Conservation (phyloP, 92 coral and sea anemone species). For the Phymanthus crucifer region DNA sequence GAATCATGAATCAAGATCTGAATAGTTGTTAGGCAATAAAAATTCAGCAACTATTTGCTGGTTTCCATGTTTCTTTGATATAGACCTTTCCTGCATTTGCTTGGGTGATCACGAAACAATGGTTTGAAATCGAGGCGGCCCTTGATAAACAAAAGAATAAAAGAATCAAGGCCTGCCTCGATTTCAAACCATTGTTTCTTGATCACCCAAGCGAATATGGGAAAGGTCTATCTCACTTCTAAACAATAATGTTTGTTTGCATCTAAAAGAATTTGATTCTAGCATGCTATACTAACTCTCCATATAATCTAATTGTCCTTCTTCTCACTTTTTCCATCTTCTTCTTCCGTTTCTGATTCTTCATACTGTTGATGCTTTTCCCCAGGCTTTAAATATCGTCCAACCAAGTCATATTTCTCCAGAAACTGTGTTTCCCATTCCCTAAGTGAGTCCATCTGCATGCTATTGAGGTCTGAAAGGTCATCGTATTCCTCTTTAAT, state of each 20-base stretch:
- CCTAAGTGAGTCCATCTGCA: slow-evolving; percentile 93
- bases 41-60: too few species aligned
- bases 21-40: too few species aligned
- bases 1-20: too few species aligned
- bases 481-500: slow-evolving; percentile 91
- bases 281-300: not conserved
- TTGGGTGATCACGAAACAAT: too few species aligned
- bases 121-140: too few species aligned
- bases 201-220: too few species aligned
- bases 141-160: too few species aligned
- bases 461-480: slow-evolving; percentile 91
- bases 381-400: slow-evolving; percentile 85
- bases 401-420: slow-evolving; percentile 93
- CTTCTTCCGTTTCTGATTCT: slow-evolving; percentile 95
- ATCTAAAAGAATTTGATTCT: not conserved
- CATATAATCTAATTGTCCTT: slow-evolving; percentile 52
- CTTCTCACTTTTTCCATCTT: slow-evolving; percentile 71
- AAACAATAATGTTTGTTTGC: too few species aligned
- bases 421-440: slow-evolving; percentile 98
- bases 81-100: too few species aligned
- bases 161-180: too few species aligned
- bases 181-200: too few species aligned
- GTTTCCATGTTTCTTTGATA: too few species aligned
- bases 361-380: slow-evolving; percentile 95
- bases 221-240: not conserved